phyloP scores from a whole-genome alignment of 2,113 vertebrate species.

The Chinchilla lanigera region DNA sequence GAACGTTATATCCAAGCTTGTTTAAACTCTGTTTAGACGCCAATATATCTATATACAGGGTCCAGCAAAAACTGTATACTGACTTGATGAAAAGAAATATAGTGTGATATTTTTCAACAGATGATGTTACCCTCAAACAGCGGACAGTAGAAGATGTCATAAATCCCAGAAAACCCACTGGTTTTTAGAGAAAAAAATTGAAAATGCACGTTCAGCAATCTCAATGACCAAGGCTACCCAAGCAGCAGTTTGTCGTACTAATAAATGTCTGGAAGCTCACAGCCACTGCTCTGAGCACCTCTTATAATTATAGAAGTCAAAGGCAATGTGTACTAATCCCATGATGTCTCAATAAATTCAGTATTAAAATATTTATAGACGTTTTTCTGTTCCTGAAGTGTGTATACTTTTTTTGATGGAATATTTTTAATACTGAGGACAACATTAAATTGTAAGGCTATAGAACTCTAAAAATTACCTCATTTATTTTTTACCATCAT shows the following conservation, averaged over 20 bases:
- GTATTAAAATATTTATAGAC: not conserved
- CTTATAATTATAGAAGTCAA: not conserved
- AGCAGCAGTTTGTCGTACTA: not conserved
- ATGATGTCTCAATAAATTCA: not conserved
- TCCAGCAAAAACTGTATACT: not conserved
- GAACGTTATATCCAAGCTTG: not conserved
- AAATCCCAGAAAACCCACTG: not conserved
- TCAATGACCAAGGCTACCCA: not conserved
- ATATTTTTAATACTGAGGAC: slow-evolving; percentile 62
- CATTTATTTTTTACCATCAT: slow-evolving; percentile 62
- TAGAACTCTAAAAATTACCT: slow-evolving; percentile 72
- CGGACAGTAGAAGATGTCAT: not conserved
- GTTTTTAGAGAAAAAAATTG: not conserved
- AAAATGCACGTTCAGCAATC: not conserved
- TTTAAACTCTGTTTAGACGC: slow-evolving; percentile 50
- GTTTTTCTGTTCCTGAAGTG: not conserved
- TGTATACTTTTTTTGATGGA: not conserved
- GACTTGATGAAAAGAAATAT: not conserved
- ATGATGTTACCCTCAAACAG: not conserved
- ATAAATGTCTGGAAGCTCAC: not conserved
- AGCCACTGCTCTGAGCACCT: not conserved
- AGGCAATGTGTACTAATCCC: not conserved
- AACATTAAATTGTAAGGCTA: slow-evolving; percentile 70
- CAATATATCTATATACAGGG: slow-evolving; percentile 17
- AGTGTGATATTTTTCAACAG: not conserved